Conservation (phyloP, 2,888 invertebrate genomes). For the Torymus auratus region DNA sequence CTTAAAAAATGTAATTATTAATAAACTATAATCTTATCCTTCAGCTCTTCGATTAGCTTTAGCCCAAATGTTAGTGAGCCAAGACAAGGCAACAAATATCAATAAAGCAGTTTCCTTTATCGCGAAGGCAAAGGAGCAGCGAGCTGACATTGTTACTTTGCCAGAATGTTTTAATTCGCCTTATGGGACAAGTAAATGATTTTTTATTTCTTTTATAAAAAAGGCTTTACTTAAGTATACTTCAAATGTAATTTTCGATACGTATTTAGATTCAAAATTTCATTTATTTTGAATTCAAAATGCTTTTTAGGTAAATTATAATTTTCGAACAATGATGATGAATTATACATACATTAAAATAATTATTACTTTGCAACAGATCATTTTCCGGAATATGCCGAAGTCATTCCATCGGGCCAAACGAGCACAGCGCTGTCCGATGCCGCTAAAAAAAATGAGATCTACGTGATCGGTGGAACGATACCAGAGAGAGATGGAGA, state of each 20-base stretch:
- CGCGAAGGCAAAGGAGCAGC: constrained; percentile 82
- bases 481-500: constrained; percentile 87
- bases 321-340: too few species aligned
- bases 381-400: constrained; percentile 89
- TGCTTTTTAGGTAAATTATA: too few species aligned
- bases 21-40: constrained; percentile 37
- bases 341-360: constrained; percentile 31
- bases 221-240: too few species aligned
- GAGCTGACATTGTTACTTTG: constrained; percentile 82
- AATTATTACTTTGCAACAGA: constrained; percentile 77
- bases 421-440: constrained; percentile 85
- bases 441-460: constrained; percentile 85
- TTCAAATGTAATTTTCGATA: too few species aligned
- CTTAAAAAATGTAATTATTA: neutral
- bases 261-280: too few species aligned
- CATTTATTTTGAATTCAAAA: too few species aligned
- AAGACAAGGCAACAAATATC: constrained; percentile 87
- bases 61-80: constrained; percentile 88
- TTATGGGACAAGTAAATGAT: constrained; percentile 86
- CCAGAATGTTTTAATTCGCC: constrained; percentile 97
- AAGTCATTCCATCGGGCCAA: constrained; percentile 87
- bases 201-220: neutral
- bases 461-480: constrained; percentile 93
- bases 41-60: constrained; percentile 85
- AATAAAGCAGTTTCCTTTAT: constrained; percentile 85